Evolutionary conservation across 2,888 invertebrate species (phyloP), one percentile per base, ranked within the genome.

Genomic region (Aphelenchoides bicaudatus): DNA sequence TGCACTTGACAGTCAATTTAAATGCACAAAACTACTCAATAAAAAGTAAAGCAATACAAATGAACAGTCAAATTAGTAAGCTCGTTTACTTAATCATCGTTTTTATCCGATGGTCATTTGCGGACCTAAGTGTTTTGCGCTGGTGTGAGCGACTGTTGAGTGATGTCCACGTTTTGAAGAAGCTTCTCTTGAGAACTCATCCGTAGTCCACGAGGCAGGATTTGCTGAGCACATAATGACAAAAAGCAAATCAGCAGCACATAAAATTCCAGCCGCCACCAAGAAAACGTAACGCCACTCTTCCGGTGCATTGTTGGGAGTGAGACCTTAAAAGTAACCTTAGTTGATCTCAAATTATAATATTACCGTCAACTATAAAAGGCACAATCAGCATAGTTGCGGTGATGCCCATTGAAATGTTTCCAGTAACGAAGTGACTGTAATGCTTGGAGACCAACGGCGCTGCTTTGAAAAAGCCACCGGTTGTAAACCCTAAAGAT

Each of bases 401-500:
- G 1, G 63, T 63, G n/a, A 54, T 19, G 43, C 55, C 34, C 6
- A 78, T 61, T 13, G 75, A 74, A 55, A 77, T 68, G 50, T 75
- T 74, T 30, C 77, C 77, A 8, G 77, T 77, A 23, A 77, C 77
- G 43, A 77, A 73, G 39, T 74, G 75, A 61, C 71, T 61, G 68
- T 72, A 75, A 55, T 74, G 74, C 53, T 75, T 74, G 23, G 71
- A 67, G 37, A 75, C 59, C 16, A 74, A 65, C 5, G 75, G 75
- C 3, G 69, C 75, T 25, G 75, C 73, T 56, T 75, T 75, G 68
- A 72, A 75, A 54, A 64, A 64, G 19, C 75, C 75, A 13, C 75
- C 75, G 6, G 77, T 78, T 4, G 75, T 68, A 39, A 68, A 68
- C n/a, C 68, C 67, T 21, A 66, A 58, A 27, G 62, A 27, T n/a